phyloP scores from a whole-genome alignment of 2,113 vertebrate species.

The Montifringilla adamsi region DNA sequence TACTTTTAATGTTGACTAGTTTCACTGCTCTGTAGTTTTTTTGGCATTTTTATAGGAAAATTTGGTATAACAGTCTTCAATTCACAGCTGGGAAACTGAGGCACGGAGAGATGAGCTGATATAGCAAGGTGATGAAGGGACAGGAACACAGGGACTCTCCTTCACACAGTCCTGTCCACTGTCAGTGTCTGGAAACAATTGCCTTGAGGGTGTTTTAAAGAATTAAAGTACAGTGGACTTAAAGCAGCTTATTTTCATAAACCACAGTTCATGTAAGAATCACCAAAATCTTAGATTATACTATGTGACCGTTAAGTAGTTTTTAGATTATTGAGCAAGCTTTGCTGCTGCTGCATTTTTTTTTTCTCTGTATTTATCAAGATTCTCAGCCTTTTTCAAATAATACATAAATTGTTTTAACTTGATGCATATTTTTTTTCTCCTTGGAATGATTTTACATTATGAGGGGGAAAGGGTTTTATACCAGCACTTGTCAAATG shows the following conservation, averaged over 20 bases:
- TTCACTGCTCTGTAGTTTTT: background rate
- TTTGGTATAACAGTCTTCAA: background rate
- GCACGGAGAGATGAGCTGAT: background rate
- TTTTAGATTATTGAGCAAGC: background rate
- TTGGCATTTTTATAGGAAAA: background rate
- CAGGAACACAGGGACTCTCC: accelerated
- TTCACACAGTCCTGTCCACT: background rate
- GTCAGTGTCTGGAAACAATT: background rate
- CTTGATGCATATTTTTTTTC: background rate
- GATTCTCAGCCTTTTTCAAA: background rate
- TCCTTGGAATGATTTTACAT: background rate
- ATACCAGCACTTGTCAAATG: background rate
- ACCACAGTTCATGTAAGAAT: background rate
- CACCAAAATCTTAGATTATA: background rate
- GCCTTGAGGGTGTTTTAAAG: background rate
- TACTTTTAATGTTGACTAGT: accelerated
- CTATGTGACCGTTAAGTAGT: background rate
- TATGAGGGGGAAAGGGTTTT: accelerated
- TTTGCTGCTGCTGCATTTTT: background rate
- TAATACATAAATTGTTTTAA: background rate
- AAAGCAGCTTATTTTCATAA: background rate
- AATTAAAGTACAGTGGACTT: background rate
- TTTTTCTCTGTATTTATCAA: background rate
- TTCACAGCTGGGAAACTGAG: background rate
- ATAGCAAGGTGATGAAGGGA: background rate